These are phyloP conservation scores for Limenitis arthemis DNA, from an alignment of 2,888 invertebrate genomes.

Conservation along the genomic window DNA sequence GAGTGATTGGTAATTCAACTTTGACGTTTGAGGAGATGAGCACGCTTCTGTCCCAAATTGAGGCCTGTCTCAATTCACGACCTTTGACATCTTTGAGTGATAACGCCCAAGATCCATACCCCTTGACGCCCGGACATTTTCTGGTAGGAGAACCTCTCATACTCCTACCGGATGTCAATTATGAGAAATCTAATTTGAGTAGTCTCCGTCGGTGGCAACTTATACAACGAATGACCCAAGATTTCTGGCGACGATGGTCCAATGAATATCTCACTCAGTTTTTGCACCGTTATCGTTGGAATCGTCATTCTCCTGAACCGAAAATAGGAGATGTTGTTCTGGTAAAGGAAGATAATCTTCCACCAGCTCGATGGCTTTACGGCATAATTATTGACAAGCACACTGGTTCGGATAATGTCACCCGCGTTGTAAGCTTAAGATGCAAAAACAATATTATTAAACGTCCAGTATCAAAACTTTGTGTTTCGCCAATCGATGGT, in stretches of 20 bases:
- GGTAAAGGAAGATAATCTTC: conserved; percentile 12
- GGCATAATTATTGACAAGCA: conserved; percentile 10
- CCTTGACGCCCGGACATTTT: conserved; percentile 25
- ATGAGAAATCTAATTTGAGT: conserved; percentile 10
- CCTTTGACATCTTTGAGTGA: conserved; percentile 1
- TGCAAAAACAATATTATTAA: no score
- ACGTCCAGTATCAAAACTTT: no score
- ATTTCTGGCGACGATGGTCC: conserved; percentile 23
- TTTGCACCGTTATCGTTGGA: conserved; percentile 20
- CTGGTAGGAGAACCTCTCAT: conserved; percentile 22
- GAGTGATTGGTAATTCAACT: conserved; percentile 2
- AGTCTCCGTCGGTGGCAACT: conserved; percentile 21
- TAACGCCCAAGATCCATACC: conserved; percentile 12
- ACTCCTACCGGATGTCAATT: conserved; percentile 12
- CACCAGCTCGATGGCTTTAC: conserved; percentile 9
- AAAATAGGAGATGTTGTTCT: conserved; percentile 20
- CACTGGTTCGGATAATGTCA: no score
- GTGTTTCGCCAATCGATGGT: no score
- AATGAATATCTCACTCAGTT: conserved; percentile 17
- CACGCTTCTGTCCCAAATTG: conserved; percentile 20
- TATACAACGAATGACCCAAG: conserved; percentile 20
- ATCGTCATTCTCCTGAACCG: conserved; percentile 12
- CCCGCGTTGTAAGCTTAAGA: no score
- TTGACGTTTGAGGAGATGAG: conserved; percentile 20
- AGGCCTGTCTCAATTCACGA: conserved; percentile 24